Conservation (phyloP, 2,113 vertebrate genomes). For the Oncorhynchus mykiss region DNA sequence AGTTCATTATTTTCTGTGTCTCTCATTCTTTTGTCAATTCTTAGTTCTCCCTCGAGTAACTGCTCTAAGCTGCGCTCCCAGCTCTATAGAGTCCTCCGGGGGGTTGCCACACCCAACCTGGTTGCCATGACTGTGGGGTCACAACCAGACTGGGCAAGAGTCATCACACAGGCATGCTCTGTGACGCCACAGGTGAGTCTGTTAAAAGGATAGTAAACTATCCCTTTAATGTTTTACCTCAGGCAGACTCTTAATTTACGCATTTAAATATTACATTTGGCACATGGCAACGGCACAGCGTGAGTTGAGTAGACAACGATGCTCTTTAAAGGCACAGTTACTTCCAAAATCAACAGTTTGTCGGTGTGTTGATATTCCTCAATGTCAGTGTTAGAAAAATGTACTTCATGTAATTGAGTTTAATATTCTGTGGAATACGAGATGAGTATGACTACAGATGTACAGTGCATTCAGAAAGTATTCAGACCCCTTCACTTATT, state of each 20-base stretch:
- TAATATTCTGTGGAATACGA: too few relatives aligned
- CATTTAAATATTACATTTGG: neutral
- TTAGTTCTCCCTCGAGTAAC: conserved; percentile 50
- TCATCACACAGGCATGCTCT: conserved; percentile 62
- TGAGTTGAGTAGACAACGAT: neutral
- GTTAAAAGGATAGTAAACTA: too few relatives aligned
- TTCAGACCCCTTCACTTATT: too few relatives aligned
- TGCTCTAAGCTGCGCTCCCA: conserved; percentile 65
- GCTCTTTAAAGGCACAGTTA: neutral
- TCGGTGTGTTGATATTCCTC: too few relatives aligned
- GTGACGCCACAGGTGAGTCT: conserved; percentile 46
- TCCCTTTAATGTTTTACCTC: neutral
- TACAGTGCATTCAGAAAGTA: too few relatives aligned
- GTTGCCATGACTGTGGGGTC: conserved; percentile 69
- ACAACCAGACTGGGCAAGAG: conserved; percentile 59
- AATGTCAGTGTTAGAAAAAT: too few relatives aligned
- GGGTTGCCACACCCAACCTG: conserved; percentile 48
- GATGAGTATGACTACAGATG: too few relatives aligned
- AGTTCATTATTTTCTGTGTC: neutral
- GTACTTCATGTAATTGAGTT: too few relatives aligned
- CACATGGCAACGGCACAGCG: too few relatives aligned
- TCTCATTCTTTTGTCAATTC: neutral
- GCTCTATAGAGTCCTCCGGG: conserved; percentile 62
- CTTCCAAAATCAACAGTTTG: too few relatives aligned
- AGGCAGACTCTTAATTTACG: neutral